Base-by-base conservation (phyloP, 2,888 invertebrate species). In the Plemyria rubiginata region DNA sequence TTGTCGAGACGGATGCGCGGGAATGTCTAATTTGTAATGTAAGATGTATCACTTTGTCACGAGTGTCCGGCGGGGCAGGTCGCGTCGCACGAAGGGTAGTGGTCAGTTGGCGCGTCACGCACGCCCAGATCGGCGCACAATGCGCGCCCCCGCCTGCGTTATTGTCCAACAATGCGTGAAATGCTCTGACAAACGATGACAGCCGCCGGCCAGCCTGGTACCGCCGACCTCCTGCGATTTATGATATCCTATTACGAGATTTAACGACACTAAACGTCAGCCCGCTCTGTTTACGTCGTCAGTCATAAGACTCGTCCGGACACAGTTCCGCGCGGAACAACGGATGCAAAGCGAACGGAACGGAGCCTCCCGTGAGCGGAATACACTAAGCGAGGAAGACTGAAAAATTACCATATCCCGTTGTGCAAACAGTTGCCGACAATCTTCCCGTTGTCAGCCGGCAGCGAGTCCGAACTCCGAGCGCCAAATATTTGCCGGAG, bases 141-240 rank as follows among this genome's bases (percentile, higher is more conserved):
- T 76, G 73, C 76, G 80, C 78, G 78, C 82, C 81, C 82, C 78
- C 73, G 78, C 83, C 79, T 87, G 91, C 92, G 89, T 89, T 91
- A 90, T 92, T 89, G 90, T 88, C 91, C 92, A 90, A 91, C 92
- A 90, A 92, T 87, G 92, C 92, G 92, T 92, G 92, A 92, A 93
- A 92, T 88, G 90, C 88, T 84, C 92, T 93, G 93, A 93, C 93
- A 93, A 92, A 93, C 93, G 93, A 93, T 91, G 93, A 92, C 93
- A 92, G 88, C 86, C 86, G 86, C 85, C 86, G 82, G 85, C 81
- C 86, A 55, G 86, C 84, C 85, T 85, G 65, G 65, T 80, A 78
- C 85, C 81, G 83, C 82, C 88, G 87, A 87, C 90, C 90, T 89
- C 87, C 87, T 80, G 86, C 91, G 84, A 92, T 92, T 92, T 92